These are phyloP conservation scores for Charaxes varanes DNA, from an alignment of 1,140 invertebrate species.

Conservation along the genomic window DNA sequence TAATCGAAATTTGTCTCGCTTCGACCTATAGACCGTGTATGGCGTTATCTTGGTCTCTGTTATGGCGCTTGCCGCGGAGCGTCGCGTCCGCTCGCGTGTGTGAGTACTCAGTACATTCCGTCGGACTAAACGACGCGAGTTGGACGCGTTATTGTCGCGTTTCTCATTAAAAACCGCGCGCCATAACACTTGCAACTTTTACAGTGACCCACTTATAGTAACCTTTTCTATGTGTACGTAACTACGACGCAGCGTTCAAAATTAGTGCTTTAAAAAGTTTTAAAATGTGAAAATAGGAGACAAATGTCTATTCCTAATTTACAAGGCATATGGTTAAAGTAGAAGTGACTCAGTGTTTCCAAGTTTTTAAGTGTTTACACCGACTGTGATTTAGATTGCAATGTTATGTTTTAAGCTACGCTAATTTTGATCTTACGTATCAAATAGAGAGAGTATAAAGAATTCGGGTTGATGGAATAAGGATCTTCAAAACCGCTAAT, in stretches of 20 bases:
- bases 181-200: constrained; percentile 34
- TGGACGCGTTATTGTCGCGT: constrained; percentile 30
- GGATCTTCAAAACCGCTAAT: neutral
- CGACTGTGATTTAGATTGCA: constrained; percentile 43
- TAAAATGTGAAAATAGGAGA: constrained; percentile 22
- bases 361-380: constrained; percentile 50
- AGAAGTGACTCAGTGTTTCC: constrained; percentile 55
- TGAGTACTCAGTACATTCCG: constrained; percentile 35
- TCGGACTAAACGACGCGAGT: constrained; percentile 34
- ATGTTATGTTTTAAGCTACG: constrained; percentile 32
- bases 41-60: constrained; percentile 38
- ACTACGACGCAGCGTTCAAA: constrained; percentile 5
- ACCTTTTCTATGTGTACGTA: constrained; percentile 1
- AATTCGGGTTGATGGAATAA: constrained; percentile 28
- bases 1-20: constrained; percentile 37
- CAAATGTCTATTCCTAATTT: constrained; percentile 19
- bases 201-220: constrained; percentile 27
- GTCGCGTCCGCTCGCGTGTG: constrained; percentile 8
- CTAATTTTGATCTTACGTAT: constrained; percentile 21
- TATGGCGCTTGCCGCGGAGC: constrained; percentile 24
- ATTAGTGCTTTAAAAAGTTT: neutral
- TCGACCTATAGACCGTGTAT: constrained; percentile 33
- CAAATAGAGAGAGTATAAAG: constrained; percentile 36
- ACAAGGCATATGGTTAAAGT: constrained; percentile 36
- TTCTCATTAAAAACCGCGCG: constrained; percentile 25